Conservation (phyloP, 2,888 invertebrate genomes). For the Stenodema calcarata region DNA sequence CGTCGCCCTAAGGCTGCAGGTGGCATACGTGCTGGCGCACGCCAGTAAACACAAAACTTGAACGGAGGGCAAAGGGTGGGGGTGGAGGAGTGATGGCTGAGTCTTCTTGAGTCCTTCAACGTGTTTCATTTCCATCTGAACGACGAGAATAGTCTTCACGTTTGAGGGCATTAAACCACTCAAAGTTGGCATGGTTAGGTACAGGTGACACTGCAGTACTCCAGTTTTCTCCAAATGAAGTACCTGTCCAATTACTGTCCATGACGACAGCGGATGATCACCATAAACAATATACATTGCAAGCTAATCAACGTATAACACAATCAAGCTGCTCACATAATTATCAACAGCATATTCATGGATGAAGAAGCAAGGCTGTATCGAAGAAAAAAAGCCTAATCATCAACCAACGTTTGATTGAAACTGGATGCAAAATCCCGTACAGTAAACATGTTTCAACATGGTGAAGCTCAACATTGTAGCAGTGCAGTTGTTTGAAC, state of each 20-base stretch:
- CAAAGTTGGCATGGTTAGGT: neutral
- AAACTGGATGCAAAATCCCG: no score
- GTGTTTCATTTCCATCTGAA: neutral
- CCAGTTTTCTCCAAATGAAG: neutral
- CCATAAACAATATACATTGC: neutral
- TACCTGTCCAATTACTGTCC: neutral
- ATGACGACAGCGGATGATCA: neutral
- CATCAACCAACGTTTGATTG: neutral
- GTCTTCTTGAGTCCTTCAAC: neutral
- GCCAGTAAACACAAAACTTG: neutral
- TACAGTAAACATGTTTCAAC: no score
- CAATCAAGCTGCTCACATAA: neutral
- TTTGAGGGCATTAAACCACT: neutral
- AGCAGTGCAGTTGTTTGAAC: neutral
- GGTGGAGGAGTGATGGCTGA: neutral
- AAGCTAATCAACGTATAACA: neutral
- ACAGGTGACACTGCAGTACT: neutral
- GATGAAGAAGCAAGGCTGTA: conserved; percentile 1
- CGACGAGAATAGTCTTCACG: neutral
- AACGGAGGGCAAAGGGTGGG: neutral
- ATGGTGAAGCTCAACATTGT: neutral
- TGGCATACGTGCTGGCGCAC: neutral
- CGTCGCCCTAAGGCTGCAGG: conserved; percentile 21
- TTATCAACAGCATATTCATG: neutral
- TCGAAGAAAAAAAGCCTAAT: neutral